Evolutionary conservation across 2,113 vertebrate genomes (phyloP), one percentile per base, ranked within the genome.

Genomic region (Calyptommatus sinebrachiatus): DNA sequence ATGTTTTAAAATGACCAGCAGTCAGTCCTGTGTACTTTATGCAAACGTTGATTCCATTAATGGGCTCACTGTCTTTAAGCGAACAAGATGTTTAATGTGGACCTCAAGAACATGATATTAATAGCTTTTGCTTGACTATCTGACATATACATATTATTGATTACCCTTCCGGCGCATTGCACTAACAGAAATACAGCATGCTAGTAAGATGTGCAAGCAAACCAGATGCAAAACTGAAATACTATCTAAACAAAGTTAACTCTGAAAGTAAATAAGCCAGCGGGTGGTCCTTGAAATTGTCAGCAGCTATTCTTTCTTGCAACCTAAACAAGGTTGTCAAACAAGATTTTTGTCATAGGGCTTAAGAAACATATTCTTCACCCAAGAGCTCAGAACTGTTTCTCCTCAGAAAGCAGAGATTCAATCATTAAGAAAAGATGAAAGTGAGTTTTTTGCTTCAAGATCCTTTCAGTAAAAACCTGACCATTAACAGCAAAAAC

Each of bases 181-280:
- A 61, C 68, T 78, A 63, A 82, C 86, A 87, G 85, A 84, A 80
- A 67, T 78, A 75, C 71, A 71, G 66, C 14, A 0, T 89, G 77
- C 78, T 77, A 91, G 86, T 81, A 90, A 78, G 79, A 78, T 84
- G 80, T 89, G 86, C 86, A 73, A 74, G 79, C 74, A 88, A 74
- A 84, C 92, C 91, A 92, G 89, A 92, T 89, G 87, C 88, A 88
- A 85, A 90, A 77, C 57, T 73, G 90, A 89, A 92, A 88, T 82
- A 57, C 89, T 91, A 90, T 91, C 91, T 91, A 88, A 93, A 91
- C 90, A 91, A 76, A 91, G 89, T 18, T 88, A 88, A 91, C 89
- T 92, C 83, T 82, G 80, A 90, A 90, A 82, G 83, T 91, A 93
- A 94, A 92, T 91, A 92, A 86, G 22, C 68, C 66, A 53, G 85